Evolutionary conservation across 1,140 invertebrate species (phyloP).

Genomic region (Nilaparvata lugens): DNA sequence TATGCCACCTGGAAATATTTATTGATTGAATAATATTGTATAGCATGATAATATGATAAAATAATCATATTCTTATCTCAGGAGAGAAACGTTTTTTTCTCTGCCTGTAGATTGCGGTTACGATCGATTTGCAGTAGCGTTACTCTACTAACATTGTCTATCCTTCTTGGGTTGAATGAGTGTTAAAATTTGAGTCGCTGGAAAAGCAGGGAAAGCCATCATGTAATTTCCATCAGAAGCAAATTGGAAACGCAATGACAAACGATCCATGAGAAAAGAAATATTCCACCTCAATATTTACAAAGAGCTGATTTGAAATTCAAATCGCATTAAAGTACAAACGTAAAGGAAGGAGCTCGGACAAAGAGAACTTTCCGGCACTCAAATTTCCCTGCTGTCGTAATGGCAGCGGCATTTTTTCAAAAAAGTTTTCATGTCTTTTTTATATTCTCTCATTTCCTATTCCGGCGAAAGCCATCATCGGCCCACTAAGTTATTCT

Average conservation of each 20-base stretch:
- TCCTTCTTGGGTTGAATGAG: no score
- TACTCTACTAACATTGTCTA: no score
- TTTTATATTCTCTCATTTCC: background rate
- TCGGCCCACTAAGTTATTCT: slow-evolving; percentile 6
- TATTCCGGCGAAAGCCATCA: slow-evolving; percentile 5
- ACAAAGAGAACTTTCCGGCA: background rate
- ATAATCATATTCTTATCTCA: no score
- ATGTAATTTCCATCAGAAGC: no score
- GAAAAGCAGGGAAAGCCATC: no score
- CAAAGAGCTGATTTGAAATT: slow-evolving; percentile 5
- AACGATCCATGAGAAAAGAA: background rate
- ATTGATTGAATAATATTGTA: no score
- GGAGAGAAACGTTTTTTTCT: no score
- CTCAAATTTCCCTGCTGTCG: background rate
- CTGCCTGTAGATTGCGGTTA: no score
- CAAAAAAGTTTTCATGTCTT: slow-evolving; percentile 12
- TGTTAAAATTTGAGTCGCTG: no score
- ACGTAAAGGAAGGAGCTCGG: slow-evolving; percentile 6
- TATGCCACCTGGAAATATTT: no score
- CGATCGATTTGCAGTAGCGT: no score
- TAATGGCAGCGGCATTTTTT: slow-evolving; percentile 1
- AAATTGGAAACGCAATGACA: background rate
- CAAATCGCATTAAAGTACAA: slow-evolving; percentile 4
- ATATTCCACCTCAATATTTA: slow-evolving; percentile 7
- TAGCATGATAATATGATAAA: no score